A percentile compares a stretch with the other conserved stretches of the same genome.
Conservation (phyloP, 2,113 vertebrate genomes). For the Chascanopsetta lugubris region DNA sequence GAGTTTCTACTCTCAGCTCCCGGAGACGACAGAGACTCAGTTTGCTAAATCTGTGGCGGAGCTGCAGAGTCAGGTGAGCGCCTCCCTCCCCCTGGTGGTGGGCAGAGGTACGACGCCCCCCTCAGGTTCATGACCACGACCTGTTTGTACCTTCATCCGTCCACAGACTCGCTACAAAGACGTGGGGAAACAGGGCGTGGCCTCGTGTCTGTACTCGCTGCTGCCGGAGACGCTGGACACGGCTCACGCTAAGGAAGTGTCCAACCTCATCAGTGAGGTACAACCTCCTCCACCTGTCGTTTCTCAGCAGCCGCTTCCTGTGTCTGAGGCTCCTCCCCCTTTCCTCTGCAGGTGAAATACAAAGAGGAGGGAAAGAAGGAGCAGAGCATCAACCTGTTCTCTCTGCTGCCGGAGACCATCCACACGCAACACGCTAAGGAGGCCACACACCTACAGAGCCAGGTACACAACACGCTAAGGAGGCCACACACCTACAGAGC, state of each 20-base stretch:
- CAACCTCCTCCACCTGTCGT: too few relatives aligned
- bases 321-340: too few relatives aligned
- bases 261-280: slow-evolving; percentile 71
- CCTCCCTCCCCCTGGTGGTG: too few relatives aligned
- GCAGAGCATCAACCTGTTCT: slow-evolving; percentile 82
- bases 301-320: too few relatives aligned
- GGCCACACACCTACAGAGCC: neutral
- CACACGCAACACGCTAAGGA: neutral
- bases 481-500: neutral
- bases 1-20: slow-evolving; percentile 89
- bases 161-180: slow-evolving; percentile 86
- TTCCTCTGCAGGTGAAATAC: slow-evolving; percentile 48
- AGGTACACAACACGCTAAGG: neutral
- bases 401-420: slow-evolving; percentile 80
- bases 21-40: slow-evolving; percentile 88
- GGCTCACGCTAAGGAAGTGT: slow-evolving; percentile 84
- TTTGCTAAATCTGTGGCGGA: slow-evolving; percentile 85
- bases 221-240: slow-evolving; percentile 92
- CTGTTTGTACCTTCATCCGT: neutral
- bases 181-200: slow-evolving; percentile 78
- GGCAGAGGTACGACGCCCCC: too few relatives aligned
- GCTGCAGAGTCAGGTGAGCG: slow-evolving; percentile 91
- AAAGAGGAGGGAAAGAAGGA: slow-evolving; percentile 78
- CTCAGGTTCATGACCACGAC: too few relatives aligned
- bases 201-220: slow-evolving; percentile 84